Conservation (phyloP, 2,113 vertebrate species). For the Corythaixoides concolor region DNA sequence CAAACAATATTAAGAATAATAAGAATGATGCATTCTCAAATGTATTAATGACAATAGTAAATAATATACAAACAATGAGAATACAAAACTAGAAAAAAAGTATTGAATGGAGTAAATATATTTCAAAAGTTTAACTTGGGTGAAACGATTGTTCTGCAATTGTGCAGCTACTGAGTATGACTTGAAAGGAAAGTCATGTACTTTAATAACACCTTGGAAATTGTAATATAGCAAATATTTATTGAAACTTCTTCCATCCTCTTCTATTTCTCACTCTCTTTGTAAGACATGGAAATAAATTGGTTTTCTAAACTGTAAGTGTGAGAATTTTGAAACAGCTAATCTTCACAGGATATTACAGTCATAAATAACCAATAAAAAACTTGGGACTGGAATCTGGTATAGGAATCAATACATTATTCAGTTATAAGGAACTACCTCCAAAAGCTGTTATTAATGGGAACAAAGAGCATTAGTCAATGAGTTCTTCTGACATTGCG, state of each 20-base stretch:
- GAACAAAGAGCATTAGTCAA: not conserved
- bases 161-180: not conserved
- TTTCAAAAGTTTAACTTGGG: not conserved
- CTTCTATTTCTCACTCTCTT: not conserved
- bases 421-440: not conserved
- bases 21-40: not conserved
- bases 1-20: not conserved
- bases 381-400: not conserved
- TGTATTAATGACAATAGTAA: not conserved
- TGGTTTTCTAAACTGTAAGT: not conserved
- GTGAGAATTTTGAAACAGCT: conserved; percentile 2
- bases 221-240: not conserved
- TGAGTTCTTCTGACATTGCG: not conserved
- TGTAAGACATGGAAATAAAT: not conserved
- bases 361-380: conserved; percentile 36
- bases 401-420: not conserved
- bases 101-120: not conserved
- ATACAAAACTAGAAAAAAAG: not conserved
- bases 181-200: not conserved
- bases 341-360: conserved; percentile 15
- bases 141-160: not conserved
- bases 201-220: not conserved
- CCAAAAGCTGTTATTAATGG: not conserved
- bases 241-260: not conserved
- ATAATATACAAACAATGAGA: not conserved